Base-by-base conservation (phyloP, 2,888 invertebrate species). In the Lamproptera curius region DNA sequence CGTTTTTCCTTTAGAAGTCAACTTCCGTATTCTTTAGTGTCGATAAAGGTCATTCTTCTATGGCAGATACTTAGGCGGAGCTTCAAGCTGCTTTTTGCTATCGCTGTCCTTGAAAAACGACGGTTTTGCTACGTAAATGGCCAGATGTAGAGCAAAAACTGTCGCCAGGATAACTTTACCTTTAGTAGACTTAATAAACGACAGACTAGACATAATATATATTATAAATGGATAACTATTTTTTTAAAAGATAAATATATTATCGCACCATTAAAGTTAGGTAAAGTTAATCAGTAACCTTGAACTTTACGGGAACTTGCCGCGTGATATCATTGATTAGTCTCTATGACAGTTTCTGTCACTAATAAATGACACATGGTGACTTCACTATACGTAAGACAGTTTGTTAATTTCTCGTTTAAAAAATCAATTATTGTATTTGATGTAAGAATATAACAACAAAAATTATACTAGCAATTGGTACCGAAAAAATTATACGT, bases 161-260 rank as follows among this genome's bases (percentile, higher is more conserved):
- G 87, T 87, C 1, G 70, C 83, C 3, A 87, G 57, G 43, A 87
- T 73, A 51, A 76, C 75, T 66, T 76, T 84, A 56, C 81, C 81
- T 63, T 73, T 86, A 13, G 80, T 77, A 2, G 87, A 84, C 55
- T 73, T 77, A 28, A 87, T 52, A 51, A 87, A 84, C 52, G 81
- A 75, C 56, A 75, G 46, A 35, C 63, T 70, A 53, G 74, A 73
- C 85, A 85, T 84, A 64, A 16, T 48, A 33, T 17, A 2, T 23
- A 20, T 1, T 26, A n/a, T 43, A 4, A 15, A 23, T 13, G 16
- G 10, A 14, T 47, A 20, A 42, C 2, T 23, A 39, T n/a, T n/a
- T n/a, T n/a, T n/a, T n/a, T n/a, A n/a, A n/a, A 36, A 36, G 36
- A 41, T 36, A 36, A 47, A 15, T 31, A 41, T 3, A 33, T 36